phyloP scores from a whole-genome alignment of 2,888 invertebrate species.

The Brenthis ino region DNA sequence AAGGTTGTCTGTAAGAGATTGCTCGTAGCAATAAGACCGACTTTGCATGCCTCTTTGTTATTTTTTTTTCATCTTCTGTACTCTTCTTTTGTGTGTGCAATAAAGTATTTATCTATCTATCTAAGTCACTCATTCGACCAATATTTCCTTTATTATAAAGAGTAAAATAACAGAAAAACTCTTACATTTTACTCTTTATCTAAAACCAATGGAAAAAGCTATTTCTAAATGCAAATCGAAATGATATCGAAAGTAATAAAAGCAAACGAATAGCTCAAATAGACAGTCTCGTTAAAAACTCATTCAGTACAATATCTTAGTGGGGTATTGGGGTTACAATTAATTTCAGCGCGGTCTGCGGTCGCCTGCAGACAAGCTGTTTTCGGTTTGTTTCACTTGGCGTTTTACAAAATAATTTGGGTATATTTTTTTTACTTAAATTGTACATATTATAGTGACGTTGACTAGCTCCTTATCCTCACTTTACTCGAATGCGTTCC shows the following conservation, averaged over 20 bases:
- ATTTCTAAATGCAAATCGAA: constrained; percentile 9
- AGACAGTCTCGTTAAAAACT: constrained; percentile 57
- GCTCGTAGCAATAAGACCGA: no score
- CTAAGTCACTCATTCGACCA: no score
- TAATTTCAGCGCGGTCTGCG: constrained; percentile 73
- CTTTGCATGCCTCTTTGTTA: no score
- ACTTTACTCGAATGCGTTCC: no score
- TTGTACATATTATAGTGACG: neutral
- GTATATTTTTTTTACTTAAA: neutral
- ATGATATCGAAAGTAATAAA: constrained; percentile 38
- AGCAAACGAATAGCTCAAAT: constrained; percentile 48
- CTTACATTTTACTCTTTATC: neutral
- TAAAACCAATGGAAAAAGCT: neutral
- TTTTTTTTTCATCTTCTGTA: no score
- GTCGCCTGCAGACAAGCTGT: constrained; percentile 66
- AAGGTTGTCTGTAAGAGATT: no score
- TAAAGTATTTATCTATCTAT: no score
- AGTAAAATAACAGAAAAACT: no score
- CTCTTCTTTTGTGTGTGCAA: no score
- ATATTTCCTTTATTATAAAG: no score
- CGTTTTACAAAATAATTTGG: constrained; percentile 20
- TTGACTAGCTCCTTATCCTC: no score
- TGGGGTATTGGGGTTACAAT: constrained; percentile 65
- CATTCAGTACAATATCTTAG: constrained; percentile 69
- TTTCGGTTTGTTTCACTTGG: constrained; percentile 49